Evolutionary conservation across 2,113 vertebrate genomes (phyloP), one percentile per base, ranked within the genome.

Genomic region (Nesogale talazaci): DNA sequence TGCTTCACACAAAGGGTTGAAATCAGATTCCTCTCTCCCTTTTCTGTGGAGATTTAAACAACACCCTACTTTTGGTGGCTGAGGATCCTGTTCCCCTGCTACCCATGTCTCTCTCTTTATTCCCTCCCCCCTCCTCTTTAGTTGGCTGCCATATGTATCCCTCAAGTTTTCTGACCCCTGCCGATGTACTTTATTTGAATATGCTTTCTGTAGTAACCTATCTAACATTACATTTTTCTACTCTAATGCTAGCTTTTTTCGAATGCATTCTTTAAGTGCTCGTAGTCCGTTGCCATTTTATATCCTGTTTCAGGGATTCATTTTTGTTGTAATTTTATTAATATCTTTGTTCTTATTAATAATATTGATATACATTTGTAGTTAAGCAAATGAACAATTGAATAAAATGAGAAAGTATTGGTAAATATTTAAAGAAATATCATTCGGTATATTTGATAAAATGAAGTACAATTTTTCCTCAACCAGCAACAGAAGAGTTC

Each of bases 371-470:
- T 31, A 6, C 3, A 56, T 95, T 90, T 95, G 31, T 92, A 87
- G 81, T 12, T 52, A 52, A 52, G 75, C 20, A 78, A 89, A 91
- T 57, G 65, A 38, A 92, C 95, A 93, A 16, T 23, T 22, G 46
- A 94, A 83, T 63, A 63, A 87, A 83, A 70, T 87, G 4, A 89
- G 88, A 94, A 76, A 75, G 25, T 2, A 0, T 22, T 56, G 46
- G 46, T 52, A 90, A 93, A 36, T 22, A 38, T 89, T 86, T 88
- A 11, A 77, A 94, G 86, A 61, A 59, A 11, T 2, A 70, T 79
- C 14, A 52, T 72, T 92, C n/a, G 84, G 31, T 85, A 59, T 63
- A 74, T 63, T 94, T 72, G 75, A 87, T 67, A 69, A 95, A 93
- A 87, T 76, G 4, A n/a, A 59, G 8, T 77, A 11, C 38, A 3